Evolutionary conservation across 2,113 vertebrate species (phyloP), one percentile per base, ranked within the genome.

Genomic region (Marmota monax): DNA sequence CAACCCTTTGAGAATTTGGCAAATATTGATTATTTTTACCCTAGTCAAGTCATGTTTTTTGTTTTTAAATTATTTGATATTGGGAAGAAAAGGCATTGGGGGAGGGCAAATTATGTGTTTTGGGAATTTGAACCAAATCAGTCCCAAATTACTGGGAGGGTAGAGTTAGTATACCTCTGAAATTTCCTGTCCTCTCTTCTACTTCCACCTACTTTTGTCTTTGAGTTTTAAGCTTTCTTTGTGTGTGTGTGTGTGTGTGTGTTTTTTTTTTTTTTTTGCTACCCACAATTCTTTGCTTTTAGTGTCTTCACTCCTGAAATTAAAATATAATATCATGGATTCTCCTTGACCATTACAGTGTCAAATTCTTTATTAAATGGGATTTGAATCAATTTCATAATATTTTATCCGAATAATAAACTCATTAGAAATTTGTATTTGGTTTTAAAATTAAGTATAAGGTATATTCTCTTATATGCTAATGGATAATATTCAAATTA

Each of bases 401-500:
- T 25, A 51, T 80, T 94, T 94, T 94, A 32, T 93, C 77, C 45
- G 84, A 58, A 78, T 80, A 85, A 86, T 80, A 85, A 86, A 61
- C n/a, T 76, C 53, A 77, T 73, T 34, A 87, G 56, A 23, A 93
- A 82, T 16, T 88, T 82, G 2, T 76, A 76, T 90, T 92, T 94
- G 61, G 78, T 84, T 95, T 92, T 90, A 70, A 94, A 86, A 94
- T 78, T 87, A 87, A 84, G 32, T 88, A 23, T 95, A 92, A 76
- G 72, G 13, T 98, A 14, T 37, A 73, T 95, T 96, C 32, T 92
- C 69, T 94, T 95, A 91, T 67, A 79, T 96, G 90, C 34, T 95
- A 70, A 58, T 48, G 84, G 45, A 27, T 94, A 48, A 63, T 79
- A 92, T 37, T 95, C 22, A 94, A 51, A 95, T 69, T 94, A 84